phyloP scores from a whole-genome alignment of 2,113 vertebrate species.

The Embiotoca jacksoni region DNA sequence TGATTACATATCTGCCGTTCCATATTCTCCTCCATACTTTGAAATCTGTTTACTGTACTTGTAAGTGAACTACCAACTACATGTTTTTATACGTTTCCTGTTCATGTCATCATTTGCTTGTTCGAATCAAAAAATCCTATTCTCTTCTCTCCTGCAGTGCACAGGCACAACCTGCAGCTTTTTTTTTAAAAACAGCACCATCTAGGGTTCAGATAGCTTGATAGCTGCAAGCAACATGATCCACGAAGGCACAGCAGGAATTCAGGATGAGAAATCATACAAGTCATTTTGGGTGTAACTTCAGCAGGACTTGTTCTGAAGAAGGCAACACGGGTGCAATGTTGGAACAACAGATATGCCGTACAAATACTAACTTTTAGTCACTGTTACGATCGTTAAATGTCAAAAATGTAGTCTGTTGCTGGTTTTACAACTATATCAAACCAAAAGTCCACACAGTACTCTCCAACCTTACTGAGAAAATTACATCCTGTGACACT shows the following conservation, averaged over 20 bases:
- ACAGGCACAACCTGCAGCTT: slow-evolving; percentile 4
- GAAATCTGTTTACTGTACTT: too few relatives aligned
- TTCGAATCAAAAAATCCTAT: neutral
- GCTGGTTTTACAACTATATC: neutral
- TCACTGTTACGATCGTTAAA: neutral
- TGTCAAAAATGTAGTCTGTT: neutral
- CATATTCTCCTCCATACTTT: neutral
- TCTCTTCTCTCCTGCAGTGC: slow-evolving; percentile 11
- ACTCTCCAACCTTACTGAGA: slow-evolving; percentile 5
- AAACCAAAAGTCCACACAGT: neutral
- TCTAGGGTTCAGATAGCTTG: slow-evolving; percentile 60
- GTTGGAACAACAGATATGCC: neutral
- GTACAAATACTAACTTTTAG: neutral
- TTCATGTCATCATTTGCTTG: neutral
- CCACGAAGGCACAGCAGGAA: neutral
- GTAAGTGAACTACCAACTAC: too few relatives aligned
- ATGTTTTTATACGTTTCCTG: neutral
- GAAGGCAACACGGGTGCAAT: neutral
- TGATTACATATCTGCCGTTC: neutral
- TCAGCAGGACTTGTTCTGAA: neutral
- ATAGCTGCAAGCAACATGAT: slow-evolving; percentile 24
- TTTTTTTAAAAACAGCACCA: slow-evolving; percentile 66
- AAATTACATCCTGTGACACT: slow-evolving; percentile 56
- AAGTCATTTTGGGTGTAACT: neutral
- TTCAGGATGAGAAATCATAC: neutral